These are phyloP conservation scores for Herpetotheres cachinnans DNA, from an alignment of 2,113 vertebrate species.

Conservation along the genomic window DNA sequence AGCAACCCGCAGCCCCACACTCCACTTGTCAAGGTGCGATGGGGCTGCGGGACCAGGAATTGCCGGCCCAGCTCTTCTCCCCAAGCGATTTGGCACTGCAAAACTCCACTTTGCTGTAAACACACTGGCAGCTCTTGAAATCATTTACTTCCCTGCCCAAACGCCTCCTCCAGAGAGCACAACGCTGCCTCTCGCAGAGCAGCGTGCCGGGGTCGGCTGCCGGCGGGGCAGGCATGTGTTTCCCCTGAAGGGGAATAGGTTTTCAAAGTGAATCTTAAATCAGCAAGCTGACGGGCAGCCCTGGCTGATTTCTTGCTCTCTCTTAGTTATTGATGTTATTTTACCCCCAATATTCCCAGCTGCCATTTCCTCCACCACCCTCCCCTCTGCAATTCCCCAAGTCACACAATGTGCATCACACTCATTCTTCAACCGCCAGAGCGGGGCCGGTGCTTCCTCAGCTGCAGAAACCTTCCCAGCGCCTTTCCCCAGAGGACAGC, in stretches of 20 bases:
- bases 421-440: not conserved
- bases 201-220: not conserved
- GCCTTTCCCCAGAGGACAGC: not conserved
- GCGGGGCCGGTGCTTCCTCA: not conserved
- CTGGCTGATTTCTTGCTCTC: not conserved
- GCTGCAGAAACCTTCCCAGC: not conserved
- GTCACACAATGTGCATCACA: accelerated
- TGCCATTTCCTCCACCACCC: not conserved
- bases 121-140: not conserved
- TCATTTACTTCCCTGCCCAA: not conserved
- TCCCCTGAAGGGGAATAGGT: not conserved
- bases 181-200: not conserved
- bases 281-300: not conserved
- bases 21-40: not conserved
- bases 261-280: slow-evolving; percentile 52
- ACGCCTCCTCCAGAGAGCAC: not conserved
- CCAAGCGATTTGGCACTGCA: not conserved
- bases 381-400: not conserved
- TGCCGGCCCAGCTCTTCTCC: not conserved
- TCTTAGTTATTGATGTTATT: not conserved
- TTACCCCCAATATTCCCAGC: not conserved
- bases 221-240: not conserved
- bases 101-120: not conserved
- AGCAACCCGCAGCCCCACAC: accelerated
- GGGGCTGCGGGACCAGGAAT: not conserved